Conservation (phyloP, 2,888 invertebrate species). For the Halocaridina rubra region DNA sequence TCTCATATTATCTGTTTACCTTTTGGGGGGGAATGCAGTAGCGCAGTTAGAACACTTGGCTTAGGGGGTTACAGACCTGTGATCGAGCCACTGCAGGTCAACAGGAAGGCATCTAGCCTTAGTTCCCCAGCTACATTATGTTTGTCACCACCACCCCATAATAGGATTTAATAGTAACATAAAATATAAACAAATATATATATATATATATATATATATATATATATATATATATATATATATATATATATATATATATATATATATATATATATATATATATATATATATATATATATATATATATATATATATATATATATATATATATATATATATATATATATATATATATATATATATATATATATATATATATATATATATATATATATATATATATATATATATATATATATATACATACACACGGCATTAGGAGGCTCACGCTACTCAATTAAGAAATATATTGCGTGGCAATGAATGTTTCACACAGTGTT, state of each 20-base stretch:
- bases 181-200: neutral
- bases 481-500: too few species aligned
- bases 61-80: too few species aligned
- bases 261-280: conserved; percentile 8
- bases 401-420: conserved; percentile 21
- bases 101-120: too few species aligned
- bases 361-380: conserved; percentile 9
- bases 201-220: conserved; percentile 13
- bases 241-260: neutral
- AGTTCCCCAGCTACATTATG: too few species aligned
- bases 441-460: too few species aligned
- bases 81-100: too few species aligned
- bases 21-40: too few species aligned
- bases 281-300: conserved; percentile 10
- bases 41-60: too few species aligned
- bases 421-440: neutral
- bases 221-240: conserved; percentile 18
- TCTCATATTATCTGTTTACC: too few species aligned
- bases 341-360: conserved; percentile 16
- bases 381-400: conserved; percentile 19
- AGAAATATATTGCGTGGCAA: too few species aligned
- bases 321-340: conserved; percentile 5
- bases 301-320: conserved; percentile 15
- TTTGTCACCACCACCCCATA: too few species aligned
- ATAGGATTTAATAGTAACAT: conserved; percentile 1